These are phyloP conservation scores for Formicarius rufipectus DNA, from an alignment of 2,113 vertebrate genomes.

Conservation along the genomic window DNA sequence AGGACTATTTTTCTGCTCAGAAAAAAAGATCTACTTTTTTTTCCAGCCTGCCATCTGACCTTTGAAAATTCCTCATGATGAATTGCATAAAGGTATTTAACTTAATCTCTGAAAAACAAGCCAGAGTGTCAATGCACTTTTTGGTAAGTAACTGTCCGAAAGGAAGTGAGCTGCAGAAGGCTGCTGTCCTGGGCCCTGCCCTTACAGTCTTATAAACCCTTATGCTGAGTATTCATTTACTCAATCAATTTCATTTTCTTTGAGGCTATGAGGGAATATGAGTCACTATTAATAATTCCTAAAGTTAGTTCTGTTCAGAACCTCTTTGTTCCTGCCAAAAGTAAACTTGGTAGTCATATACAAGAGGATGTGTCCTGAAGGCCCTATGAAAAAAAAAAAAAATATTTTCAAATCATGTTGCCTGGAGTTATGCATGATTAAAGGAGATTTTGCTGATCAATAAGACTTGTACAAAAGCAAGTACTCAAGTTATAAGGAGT, in stretches of 20 bases:
- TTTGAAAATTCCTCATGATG: conserved; percentile 11
- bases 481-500: background rate
- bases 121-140: background rate
- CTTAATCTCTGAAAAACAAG: conserved; percentile 11
- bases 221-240: background rate
- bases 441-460: background rate
- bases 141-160: background rate
- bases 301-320: background rate
- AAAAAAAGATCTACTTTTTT: background rate
- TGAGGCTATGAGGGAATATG: background rate
- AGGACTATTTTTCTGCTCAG: background rate
- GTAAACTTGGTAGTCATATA: background rate
- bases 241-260: background rate
- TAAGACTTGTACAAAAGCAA: background rate
- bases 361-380: background rate
- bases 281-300: background rate
- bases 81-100: conserved; percentile 1
- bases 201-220: background rate
- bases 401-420: background rate
- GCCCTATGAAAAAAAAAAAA: background rate
- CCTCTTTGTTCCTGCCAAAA: background rate
- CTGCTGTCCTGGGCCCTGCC: background rate
- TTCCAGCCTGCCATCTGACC: background rate
- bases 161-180: background rate
- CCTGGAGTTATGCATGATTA: background rate